Evolutionary conservation across 2,888 invertebrate species (phyloP).

Genomic region (Sesamia inferens): DNA sequence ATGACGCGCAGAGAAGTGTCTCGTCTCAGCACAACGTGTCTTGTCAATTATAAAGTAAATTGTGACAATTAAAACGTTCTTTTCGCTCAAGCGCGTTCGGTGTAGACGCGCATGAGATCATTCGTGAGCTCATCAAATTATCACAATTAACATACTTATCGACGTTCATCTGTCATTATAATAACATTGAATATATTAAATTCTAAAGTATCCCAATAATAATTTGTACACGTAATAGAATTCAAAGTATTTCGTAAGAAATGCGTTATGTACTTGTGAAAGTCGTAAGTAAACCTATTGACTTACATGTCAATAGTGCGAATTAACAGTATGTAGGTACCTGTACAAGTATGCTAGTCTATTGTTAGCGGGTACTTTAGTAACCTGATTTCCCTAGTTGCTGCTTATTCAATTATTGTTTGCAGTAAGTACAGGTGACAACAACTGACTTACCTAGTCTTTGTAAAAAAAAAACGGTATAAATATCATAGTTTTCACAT

Average conservation of each 20-base stretch:
- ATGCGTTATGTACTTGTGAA: conserved; percentile 15
- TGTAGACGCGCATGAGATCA: conserved; percentile 78
- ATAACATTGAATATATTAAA: conserved; percentile 36
- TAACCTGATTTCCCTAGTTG: conserved; percentile 45
- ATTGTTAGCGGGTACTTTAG: conserved; percentile 45
- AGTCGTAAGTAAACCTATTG: conserved; percentile 55
- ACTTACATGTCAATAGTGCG: conserved; percentile 50
- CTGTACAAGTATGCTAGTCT: conserved; percentile 33
- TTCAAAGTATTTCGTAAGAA: conserved; percentile 1
- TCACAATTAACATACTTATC: conserved; percentile 64
- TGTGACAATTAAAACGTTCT: conserved; percentile 80
- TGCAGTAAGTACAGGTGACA: conserved; percentile 16
- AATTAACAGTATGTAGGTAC: conserved; percentile 51
- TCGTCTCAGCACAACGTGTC: conserved; percentile 50
- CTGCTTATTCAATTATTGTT: conserved; percentile 23
- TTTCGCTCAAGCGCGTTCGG: conserved; percentile 65
- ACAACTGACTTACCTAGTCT: neutral
- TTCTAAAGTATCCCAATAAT: conserved; percentile 13
- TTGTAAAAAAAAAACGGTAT: neutral
- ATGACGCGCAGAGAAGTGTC: conserved; percentile 41
- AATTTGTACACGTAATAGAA: neutral
- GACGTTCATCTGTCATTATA: conserved; percentile 55
- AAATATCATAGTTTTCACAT: neutral
- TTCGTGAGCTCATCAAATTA: conserved; percentile 81
- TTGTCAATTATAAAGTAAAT: conserved; percentile 74